Evolutionary conservation across 1,140 invertebrate species (phyloP).

Genomic region (Saccostrea glomerata): DNA sequence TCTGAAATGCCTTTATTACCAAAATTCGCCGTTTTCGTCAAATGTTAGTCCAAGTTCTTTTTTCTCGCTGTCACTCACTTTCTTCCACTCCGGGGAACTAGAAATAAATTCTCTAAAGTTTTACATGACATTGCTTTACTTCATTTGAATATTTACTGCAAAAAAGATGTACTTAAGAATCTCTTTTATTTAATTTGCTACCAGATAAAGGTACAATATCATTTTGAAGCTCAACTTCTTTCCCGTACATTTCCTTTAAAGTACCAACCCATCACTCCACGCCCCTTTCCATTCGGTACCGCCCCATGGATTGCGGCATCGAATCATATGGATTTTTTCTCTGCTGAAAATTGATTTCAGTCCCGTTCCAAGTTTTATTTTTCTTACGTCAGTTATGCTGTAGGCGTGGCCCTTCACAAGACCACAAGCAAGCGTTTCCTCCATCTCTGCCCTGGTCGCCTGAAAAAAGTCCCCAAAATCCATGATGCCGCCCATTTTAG

Average conservation of each 20-base stretch:
- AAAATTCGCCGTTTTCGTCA: slow-evolving; percentile 98
- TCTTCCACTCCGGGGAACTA: slow-evolving; percentile 90
- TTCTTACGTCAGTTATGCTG: slow-evolving; percentile 82
- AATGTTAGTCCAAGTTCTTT: slow-evolving; percentile 94
- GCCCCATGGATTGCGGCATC: slow-evolving; percentile 85
- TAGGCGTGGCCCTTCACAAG: slow-evolving; percentile 84
- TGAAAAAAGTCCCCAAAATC: slow-evolving; percentile 36
- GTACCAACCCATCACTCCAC: slow-evolving; percentile 76
- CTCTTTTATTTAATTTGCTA: too few relatives aligned
- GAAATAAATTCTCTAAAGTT: background rate
- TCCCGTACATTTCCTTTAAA: too few relatives aligned
- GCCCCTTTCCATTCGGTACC: slow-evolving; percentile 94
- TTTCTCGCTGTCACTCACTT: slow-evolving; percentile 93
- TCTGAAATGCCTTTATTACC: slow-evolving; percentile 80
- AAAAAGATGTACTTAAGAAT: background rate
- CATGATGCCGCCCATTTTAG: too few relatives aligned
- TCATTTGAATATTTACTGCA: too few relatives aligned
- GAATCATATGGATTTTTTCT: slow-evolving; percentile 75
- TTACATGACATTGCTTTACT: too few relatives aligned
- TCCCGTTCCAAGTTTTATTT: slow-evolving; percentile 70
- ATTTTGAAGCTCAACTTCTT: too few relatives aligned
- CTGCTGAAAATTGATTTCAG: slow-evolving; percentile 72
- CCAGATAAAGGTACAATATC: too few relatives aligned
- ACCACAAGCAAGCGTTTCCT: slow-evolving; percentile 79
- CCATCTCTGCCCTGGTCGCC: slow-evolving; percentile 78